Base-by-base conservation (phyloP, 2,888 invertebrate species). In the Sclerodermus sp. region DNA sequence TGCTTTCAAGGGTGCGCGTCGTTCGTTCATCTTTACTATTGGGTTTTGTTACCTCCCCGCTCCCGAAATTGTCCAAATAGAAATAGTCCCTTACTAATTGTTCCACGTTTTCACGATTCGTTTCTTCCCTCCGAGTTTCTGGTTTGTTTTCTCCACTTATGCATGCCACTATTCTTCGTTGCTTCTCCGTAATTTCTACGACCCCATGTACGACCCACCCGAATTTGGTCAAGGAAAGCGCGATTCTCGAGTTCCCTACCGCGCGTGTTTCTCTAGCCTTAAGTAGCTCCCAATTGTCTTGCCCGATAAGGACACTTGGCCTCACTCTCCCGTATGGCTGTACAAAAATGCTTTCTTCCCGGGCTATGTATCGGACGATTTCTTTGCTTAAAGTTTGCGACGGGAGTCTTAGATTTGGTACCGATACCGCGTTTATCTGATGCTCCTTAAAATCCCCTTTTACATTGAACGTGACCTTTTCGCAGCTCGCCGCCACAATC, bases 221-320 rank as follows among this genome's bases (percentile, higher is more conserved):
- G 5, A 38, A 15, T 3, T 2, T 4, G 3, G 9, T 38, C 9
- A 10, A 14, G 3, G 38, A 14, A 3, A 14, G 3, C 17, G 38
- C 17, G 4, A 38, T 4, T 4, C 12, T 12, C 4, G 3, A 5
- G 10, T 16, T 5, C 4, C 12, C 15, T 14, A 16, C 17, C 4
- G 10, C 14, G 2, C 38, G 9, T 5, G 12, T 38, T 12, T 52
- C 45, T 1, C 4, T 12, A 1, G 50, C 14, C 0, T n/a, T 1
- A 5, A 47, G 17, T n/a, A 54, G 38, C 3, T 34, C 23, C 38
- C 46, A 49, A 17, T 47, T 46, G 34, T 53, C 53, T 17, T 49
- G 49, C 1, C 48, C 50, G 12, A 54, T 47, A 1, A 42, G 14
- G 1, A 54, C 14, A 12, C 36, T 10, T 2, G 47, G 40, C 12